Evolutionary conservation across 2,888 invertebrate genomes (phyloP).

Genomic region (Gortyna flavago): DNA sequence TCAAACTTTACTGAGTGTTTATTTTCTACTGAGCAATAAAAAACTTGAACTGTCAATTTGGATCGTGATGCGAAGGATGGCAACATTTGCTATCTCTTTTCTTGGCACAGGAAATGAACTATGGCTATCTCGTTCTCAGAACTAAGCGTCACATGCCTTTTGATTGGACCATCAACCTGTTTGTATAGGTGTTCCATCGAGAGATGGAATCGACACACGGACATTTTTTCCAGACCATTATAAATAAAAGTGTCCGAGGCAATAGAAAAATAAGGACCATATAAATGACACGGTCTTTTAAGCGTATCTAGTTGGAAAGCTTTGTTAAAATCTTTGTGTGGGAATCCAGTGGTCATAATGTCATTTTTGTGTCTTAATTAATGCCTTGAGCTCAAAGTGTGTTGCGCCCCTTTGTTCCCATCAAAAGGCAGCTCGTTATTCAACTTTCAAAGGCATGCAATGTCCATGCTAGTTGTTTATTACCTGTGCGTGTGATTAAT

Average conservation of each 20-base stretch:
- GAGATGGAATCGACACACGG: conserved; percentile 46
- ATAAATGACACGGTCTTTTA: conserved; percentile 50
- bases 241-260: conserved; percentile 43
- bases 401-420: conserved; percentile 70
- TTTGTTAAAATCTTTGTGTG: conserved; percentile 67
- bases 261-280: conserved; percentile 52
- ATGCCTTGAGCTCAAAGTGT: conserved; percentile 65
- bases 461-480: conserved; percentile 55
- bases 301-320: conserved; percentile 47
- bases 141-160: conserved; percentile 71
- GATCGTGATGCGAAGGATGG: conserved; percentile 57
- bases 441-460: conserved; percentile 56
- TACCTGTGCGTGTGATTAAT: conserved; percentile 50
- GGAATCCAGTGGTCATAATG: conserved; percentile 70
- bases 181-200: conserved; percentile 70
- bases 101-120: conserved; percentile 53
- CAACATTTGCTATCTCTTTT: conserved; percentile 68
- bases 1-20: conserved; percentile 44
- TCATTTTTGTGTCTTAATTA: conserved; percentile 78
- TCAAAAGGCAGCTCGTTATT: conserved; percentile 64
- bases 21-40: conserved; percentile 42
- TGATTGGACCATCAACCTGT: conserved; percentile 81
- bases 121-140: conserved; percentile 69
- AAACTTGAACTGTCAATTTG: conserved; percentile 62
- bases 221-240: conserved; percentile 49